Evolutionary conservation across 2,113 vertebrate species (phyloP), one percentile per base, ranked within the genome.

Genomic region (Rousettus leschenaultii): DNA sequence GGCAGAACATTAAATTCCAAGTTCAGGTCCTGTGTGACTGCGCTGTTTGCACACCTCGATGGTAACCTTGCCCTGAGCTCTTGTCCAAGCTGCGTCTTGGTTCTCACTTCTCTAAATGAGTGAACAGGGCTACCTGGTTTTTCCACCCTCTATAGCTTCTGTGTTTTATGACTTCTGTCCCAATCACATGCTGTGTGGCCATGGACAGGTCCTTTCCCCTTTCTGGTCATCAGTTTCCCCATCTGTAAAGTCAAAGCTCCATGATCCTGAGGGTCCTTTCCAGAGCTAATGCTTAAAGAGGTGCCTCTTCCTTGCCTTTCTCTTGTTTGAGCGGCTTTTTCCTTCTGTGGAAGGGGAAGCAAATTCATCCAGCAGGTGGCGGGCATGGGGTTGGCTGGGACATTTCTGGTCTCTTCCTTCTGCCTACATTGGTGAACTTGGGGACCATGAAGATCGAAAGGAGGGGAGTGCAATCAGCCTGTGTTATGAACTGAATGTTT

Each of bases 21-120:
- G 21, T 2, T 2, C 8, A 40, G 33, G n/a, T 28, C 40, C 19
- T 7, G 4, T 24, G 48, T 70, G n/a, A 40, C n/a, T 28, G 13
- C 6, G 5, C 43, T 66, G 73, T 55, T 35, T 24, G 14, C 33
- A 4, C 1, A 13, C n/a, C 59, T 35, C 0, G 6, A 30, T 8
- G 35, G 9, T 0, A 0, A 19, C 16, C 4, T 16, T 53, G 5
- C 86, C 19, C 71, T 79, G 0, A 21, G 12, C 45, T 33, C 80
- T 57, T 15, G 4, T 28, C 7, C 51, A 15, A 15, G 33, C 24
- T 48, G 66, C 61, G 13, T 83, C 38, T 66, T 7, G 0, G 51
- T 57, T 63, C 63, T 6, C 5, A 26, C 30, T 35, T 78, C 70
- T 63, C 53, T 33, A 77, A 43, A 61, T 30, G 73, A 57, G 12